phyloP scores from a whole-genome alignment of 2,888 invertebrate species.

The Crossocerus cetratus region DNA sequence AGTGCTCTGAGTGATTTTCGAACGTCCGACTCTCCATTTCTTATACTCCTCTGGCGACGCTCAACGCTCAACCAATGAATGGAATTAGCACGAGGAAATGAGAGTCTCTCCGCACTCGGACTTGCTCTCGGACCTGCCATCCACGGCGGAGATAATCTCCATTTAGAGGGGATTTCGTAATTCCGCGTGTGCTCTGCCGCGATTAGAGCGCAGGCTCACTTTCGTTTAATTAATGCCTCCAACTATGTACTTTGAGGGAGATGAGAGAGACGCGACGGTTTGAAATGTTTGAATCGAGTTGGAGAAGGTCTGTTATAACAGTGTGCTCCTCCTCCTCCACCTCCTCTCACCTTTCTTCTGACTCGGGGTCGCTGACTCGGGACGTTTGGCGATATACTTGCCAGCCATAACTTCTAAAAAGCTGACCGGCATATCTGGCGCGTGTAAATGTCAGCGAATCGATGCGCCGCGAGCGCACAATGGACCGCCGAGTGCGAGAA shows the following conservation, averaged over 20 bases:
- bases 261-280: not conserved
- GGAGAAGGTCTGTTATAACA: not conserved
- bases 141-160: not conserved
- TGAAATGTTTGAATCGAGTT: not conserved
- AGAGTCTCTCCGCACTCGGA: not conserved
- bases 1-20: not conserved
- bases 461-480: not conserved
- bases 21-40: not conserved
- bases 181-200: not conserved
- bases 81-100: not conserved
- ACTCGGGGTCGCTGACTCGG: not conserved
- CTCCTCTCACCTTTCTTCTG: not conserved
- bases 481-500: no score
- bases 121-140: not conserved
- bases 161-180: slow-evolving; percentile 3
- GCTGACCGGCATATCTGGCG: not conserved
- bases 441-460: not conserved
- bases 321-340: no score
- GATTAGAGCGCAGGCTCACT: not conserved
- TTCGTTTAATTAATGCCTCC: slow-evolving; percentile 24
- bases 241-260: not conserved
- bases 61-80: not conserved
- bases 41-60: not conserved
- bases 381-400: not conserved
- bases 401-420: not conserved